Evolutionary conservation across 2,888 invertebrate genomes (phyloP).

Genomic region (Tuta absoluta): DNA sequence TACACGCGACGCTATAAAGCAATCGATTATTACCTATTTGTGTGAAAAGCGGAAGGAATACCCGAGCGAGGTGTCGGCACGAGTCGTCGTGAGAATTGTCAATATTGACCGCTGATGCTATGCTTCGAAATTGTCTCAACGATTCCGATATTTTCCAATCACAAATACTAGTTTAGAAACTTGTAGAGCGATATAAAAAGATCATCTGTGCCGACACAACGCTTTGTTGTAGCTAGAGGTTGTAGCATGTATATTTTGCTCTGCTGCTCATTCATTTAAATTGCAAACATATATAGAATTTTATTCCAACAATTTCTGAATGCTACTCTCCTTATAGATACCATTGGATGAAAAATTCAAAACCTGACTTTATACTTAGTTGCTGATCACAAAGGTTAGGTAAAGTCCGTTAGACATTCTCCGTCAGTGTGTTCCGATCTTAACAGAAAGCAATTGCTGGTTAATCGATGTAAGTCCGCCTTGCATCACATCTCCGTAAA

Average conservation of each 20-base stretch:
- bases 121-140: constrained; percentile 79
- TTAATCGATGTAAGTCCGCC: constrained; percentile 39
- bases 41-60: constrained; percentile 80
- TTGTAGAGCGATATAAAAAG: background rate
- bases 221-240: background rate
- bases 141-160: constrained; percentile 75
- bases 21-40: constrained; percentile 80
- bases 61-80: constrained; percentile 47
- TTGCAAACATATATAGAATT: too few species aligned
- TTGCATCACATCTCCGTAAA: constrained; percentile 59
- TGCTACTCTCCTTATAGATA: too few species aligned
- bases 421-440: background rate
- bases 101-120: constrained; percentile 73
- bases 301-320: too few species aligned
- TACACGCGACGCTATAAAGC: constrained; percentile 74
- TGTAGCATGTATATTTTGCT: too few species aligned
- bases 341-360: too few species aligned
- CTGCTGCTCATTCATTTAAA: too few species aligned
- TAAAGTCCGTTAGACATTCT: background rate
- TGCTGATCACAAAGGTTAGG: background rate
- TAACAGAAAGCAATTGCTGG: constrained; percentile 9
- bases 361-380: background rate
- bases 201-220: background rate
- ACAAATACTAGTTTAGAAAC: constrained; percentile 56
- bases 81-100: constrained; percentile 78